Percentiles rank a stretch among this genome's conserved stretches.
phyloP scores from a whole-genome alignment of 2,113 vertebrate genomes.

The Barnardius zonarius region DNA sequence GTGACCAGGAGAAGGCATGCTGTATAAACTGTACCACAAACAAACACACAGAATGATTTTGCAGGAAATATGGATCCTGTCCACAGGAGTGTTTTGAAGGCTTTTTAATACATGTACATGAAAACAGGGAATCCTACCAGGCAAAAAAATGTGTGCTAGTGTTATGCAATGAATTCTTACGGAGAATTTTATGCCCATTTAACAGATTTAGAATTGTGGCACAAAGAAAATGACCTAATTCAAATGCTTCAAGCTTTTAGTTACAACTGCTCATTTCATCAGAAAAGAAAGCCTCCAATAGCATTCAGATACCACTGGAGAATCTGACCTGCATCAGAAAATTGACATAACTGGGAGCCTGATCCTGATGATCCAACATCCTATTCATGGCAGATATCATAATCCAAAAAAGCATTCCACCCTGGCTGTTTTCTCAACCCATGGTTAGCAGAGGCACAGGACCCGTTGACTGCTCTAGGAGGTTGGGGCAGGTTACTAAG shows the following conservation, averaged over 20 bases:
- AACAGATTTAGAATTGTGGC: background rate
- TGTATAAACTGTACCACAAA: background rate
- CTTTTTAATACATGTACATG: background rate
- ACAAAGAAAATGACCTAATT: background rate
- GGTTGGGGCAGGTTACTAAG: background rate
- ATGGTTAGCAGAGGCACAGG: background rate
- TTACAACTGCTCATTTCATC: background rate
- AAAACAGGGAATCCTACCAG: background rate
- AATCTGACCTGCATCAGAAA: background rate
- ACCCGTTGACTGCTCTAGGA: background rate
- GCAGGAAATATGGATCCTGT: background rate
- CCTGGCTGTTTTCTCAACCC: background rate
- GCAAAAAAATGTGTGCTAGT: background rate
- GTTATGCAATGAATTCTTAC: background rate
- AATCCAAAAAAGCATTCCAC: background rate
- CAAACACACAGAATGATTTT: background rate
- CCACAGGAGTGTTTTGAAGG: background rate
- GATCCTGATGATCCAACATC: background rate
- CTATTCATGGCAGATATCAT: background rate
- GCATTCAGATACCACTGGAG: background rate
- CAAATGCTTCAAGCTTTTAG: background rate
- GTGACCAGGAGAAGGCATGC: background rate
- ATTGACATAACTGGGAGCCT: background rate
- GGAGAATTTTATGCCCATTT: background rate
- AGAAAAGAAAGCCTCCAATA: background rate